Base-by-base conservation (phyloP, 2,888 invertebrate species). In the Drosophila aldrichi region DNA sequence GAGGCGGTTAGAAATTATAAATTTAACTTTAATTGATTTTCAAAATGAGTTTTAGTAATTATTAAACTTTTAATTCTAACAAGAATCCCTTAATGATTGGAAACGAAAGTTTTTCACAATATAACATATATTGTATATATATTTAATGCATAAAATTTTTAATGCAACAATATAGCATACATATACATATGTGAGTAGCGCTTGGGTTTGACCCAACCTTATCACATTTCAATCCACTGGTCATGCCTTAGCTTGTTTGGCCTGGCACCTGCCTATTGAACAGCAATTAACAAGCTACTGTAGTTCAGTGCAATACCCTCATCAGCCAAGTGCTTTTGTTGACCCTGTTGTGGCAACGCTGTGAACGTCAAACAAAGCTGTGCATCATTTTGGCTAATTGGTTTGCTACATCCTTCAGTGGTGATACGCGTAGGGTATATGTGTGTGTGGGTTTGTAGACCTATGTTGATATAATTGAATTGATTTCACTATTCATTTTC, bases 301-400 rank as follows among this genome's bases (percentile, higher is more conserved):
- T 3, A 36, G 12, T 18, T 25, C 20, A 18, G 18, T 10, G 9
- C 40, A 40, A 18, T 18, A 7, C n/a, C 32, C 20, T 56, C 56
- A 43, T 56, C 22, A 43, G 20, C 34, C 57, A 22, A 43, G 8
- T 36, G n/a, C 12, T 14, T 25, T 22, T 57, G 32, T 44, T 44
- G 41, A 29, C 25, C 8, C 18, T 34, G 34, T 58, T 38, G 25
- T 25, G 16, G 20, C 10, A n/a, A 22, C 9, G 20, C 16, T 6
- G 20, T 20, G n/a, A 34, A 34, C n/a, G 34, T 20, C 34, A 46
- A 57, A 57, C 22, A 57, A 36, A 18, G 2, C 25, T 14, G 18
- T 7, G 25, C 52, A 36, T 16, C 9, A 38, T 49, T 58, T 58
- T 58, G 22, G 18, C 10, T 49, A 58, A 49, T 58, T 58, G 58